These are phyloP conservation scores for Eupithecia inturbata DNA, from an alignment of 2,888 invertebrate genomes.

Conservation along the genomic window DNA sequence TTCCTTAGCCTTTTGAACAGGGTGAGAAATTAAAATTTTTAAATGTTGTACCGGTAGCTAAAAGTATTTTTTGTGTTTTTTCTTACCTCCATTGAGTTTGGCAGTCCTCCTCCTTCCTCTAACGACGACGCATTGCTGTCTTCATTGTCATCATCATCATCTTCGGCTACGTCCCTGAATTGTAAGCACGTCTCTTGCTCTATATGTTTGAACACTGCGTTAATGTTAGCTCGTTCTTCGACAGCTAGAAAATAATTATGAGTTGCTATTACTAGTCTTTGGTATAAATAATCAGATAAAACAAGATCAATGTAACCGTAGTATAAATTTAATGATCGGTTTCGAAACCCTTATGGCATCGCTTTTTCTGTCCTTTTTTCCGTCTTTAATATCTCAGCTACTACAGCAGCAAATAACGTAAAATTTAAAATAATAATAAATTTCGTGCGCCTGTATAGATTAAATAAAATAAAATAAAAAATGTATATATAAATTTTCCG, in stretches of 20 bases:
- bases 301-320: too few relatives aligned
- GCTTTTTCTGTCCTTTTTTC: too few relatives aligned
- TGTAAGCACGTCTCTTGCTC: slow-evolving; percentile 73
- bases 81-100: neutral
- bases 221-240: slow-evolving; percentile 74
- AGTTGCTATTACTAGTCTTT: neutral
- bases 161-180: slow-evolving; percentile 55
- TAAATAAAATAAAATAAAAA: too few relatives aligned
- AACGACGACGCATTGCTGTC: neutral
- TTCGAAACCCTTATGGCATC: too few relatives aligned
- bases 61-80: neutral
- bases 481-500: too few relatives aligned
- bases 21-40: neutral
- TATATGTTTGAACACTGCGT: slow-evolving; percentile 69
- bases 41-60: neutral
- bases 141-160: slow-evolving; percentile 10
- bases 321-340: too few relatives aligned
- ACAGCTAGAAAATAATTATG: slow-evolving; percentile 52
- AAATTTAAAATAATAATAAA: too few relatives aligned
- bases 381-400: too few relatives aligned
- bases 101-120: neutral
- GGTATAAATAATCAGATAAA: neutral
- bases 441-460: too few relatives aligned
- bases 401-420: too few relatives aligned
- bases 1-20: neutral